Percentiles rank a stretch among this genome's conserved stretches.
Evolutionary conservation across 2,113 vertebrate species (phyloP).

Genomic region (Pantherophis guttatus): DNA sequence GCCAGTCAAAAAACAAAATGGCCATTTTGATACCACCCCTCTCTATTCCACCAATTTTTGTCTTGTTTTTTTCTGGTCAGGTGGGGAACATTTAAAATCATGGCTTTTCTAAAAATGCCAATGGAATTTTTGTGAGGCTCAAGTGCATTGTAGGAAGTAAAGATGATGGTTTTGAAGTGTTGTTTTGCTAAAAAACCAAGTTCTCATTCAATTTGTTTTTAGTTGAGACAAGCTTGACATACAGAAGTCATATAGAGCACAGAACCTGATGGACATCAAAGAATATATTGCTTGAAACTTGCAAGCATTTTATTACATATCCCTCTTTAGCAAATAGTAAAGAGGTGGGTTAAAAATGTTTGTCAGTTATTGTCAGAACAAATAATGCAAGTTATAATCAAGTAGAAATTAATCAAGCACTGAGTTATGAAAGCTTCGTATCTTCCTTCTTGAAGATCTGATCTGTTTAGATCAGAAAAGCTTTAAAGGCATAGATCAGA

Average conservation of each 20-base stretch:
- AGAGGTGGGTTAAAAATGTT: background rate
- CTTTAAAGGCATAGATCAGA: background rate
- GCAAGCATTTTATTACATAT: no score
- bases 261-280: no score
- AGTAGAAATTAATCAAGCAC: background rate
- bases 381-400: background rate
- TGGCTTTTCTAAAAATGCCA: background rate
- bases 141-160: background rate
- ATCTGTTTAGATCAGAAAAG: background rate
- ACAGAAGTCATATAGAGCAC: no score
- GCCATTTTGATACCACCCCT: background rate
- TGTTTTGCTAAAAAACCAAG: no score
- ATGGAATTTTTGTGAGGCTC: background rate
- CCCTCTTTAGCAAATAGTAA: background rate
- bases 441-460: no score
- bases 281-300: no score
- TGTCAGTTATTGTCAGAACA: background rate
- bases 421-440: background rate
- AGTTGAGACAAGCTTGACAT: no score
- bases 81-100: background rate
- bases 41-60: background rate
- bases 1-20: background rate
- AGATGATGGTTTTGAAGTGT: no score
- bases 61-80: background rate
- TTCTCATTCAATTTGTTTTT: no score